Conservation (phyloP, 1,140 invertebrate genomes). For the Lordiphosa stackelbergi region DNA sequence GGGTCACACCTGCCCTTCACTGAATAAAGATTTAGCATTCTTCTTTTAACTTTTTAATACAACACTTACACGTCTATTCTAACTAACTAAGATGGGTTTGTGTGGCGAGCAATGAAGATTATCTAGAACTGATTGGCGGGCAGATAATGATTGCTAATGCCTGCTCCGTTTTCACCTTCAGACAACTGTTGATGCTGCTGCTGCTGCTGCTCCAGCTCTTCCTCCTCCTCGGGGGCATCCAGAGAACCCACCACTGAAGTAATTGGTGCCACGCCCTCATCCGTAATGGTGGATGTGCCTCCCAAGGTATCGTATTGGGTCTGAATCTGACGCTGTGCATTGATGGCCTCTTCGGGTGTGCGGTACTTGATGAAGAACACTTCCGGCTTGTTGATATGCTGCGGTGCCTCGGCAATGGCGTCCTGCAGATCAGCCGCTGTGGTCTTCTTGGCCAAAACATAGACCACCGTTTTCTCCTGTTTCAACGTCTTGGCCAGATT, state of each 20-base stretch:
- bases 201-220: slow-evolving; percentile 52
- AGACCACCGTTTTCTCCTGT: slow-evolving; percentile 91
- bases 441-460: slow-evolving; percentile 90
- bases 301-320: slow-evolving; percentile 72
- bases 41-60: slow-evolving; percentile 27
- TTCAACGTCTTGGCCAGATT: slow-evolving; percentile 83
- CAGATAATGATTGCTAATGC: slow-evolving; percentile 56
- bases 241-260: slow-evolving; percentile 72
- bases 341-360: slow-evolving; percentile 81
- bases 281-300: slow-evolving; percentile 67
- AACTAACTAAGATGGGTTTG: slow-evolving; percentile 56
- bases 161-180: slow-evolving; percentile 32
- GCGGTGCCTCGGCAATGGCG: slow-evolving; percentile 83
- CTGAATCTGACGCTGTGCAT: slow-evolving; percentile 75
- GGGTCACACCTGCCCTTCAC: background rate
- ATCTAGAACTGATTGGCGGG: slow-evolving; percentile 68
- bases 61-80: slow-evolving; percentile 6
- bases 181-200: slow-evolving; percentile 26
- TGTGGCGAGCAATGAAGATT: slow-evolving; percentile 57
- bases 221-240: slow-evolving; percentile 64
- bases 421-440: slow-evolving; percentile 85
- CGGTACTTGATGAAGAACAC: slow-evolving; percentile 81
- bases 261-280: slow-evolving; percentile 71
- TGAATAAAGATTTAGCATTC: background rate
- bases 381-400: slow-evolving; percentile 79